Evolutionary conservation across 1,140 invertebrate genomes (phyloP), one percentile per base, ranked within the genome.

Genomic region (Ostrea edulis): DNA sequence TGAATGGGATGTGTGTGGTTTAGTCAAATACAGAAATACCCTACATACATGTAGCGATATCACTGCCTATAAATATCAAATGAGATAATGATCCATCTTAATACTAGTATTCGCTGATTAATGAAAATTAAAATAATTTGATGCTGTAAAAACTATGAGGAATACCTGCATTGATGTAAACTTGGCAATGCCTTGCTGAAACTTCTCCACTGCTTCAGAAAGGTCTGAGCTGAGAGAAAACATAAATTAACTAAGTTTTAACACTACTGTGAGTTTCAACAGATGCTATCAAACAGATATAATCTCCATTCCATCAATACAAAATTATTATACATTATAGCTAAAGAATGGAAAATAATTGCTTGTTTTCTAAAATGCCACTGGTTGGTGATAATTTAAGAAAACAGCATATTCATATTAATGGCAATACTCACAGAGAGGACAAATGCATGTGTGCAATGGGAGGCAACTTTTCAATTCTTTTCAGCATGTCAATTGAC

Each of bases 91-190:
- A 44, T 44, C 35, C 35, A 44, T 44, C 5, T 44, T 44, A 44
- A 1, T 44, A 44, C 1, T 44, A 5, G n/a, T n/a, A n/a, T n/a
- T n/a, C n/a, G n/a, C n/a, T n/a, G n/a, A n/a, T n/a, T n/a, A n/a
- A n/a, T n/a, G n/a, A n/a, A 44, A 44, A 44, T 44, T 44, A 44
- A 44, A 44, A 44, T 44, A 44, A 44, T 44, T 44, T 44, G 35
- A 44, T 44, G 35, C 35, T 44, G 35, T 89, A 92, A 88, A 87
- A 68, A 89, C 83, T 81, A 7, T 17, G 11, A 71, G 68, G 1
- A 35, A 35, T 77, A 93, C 92, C 89, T 93, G 89, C 91, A 94
- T 91, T 14, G 91, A 87, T 77, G 92, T 68, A 90, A 93, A 93
- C 51, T 91, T 90, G n/a, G 86, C 91, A 44, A 94, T 86, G 12